A percentile compares a stretch with the other conserved stretches of the same genome.
Evolutionary conservation across 2,113 vertebrate species (phyloP).

Genomic region (Tetrao urogallus): DNA sequence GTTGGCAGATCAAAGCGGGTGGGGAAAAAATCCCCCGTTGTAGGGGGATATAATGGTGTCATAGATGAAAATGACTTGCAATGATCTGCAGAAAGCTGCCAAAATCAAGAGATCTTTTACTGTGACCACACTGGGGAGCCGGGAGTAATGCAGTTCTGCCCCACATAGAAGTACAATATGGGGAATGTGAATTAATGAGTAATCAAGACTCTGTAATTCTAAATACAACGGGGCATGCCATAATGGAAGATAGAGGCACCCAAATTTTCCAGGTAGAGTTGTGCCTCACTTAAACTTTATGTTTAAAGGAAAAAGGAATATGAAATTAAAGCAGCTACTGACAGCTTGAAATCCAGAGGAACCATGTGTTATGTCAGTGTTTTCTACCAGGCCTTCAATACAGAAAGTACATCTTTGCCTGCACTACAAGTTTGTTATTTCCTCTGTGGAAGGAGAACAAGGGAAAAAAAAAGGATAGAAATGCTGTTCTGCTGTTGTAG

Average conservation of each 20-base stretch:
- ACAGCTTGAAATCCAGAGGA: not conserved
- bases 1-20: not conserved
- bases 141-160: not conserved
- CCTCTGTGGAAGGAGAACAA: not conserved
- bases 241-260: not conserved
- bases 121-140: not conserved
- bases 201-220: not conserved
- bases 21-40: not conserved
- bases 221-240: not conserved
- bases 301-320: not conserved
- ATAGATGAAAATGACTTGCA: not conserved
- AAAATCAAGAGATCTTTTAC: not conserved
- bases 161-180: not conserved
- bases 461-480: not conserved
- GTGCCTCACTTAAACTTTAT: not conserved
- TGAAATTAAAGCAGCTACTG: not conserved
- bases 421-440: not conserved
- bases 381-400: not conserved
- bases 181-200: not conserved
- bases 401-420: not conserved
- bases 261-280: not conserved
- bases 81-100: not conserved
- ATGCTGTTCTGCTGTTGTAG: slow-evolving; percentile 5
- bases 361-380: not conserved
- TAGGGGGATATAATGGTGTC: not conserved